Conservation (phyloP, 2,888 invertebrate genomes). For the Geophilus truncorum region DNA sequence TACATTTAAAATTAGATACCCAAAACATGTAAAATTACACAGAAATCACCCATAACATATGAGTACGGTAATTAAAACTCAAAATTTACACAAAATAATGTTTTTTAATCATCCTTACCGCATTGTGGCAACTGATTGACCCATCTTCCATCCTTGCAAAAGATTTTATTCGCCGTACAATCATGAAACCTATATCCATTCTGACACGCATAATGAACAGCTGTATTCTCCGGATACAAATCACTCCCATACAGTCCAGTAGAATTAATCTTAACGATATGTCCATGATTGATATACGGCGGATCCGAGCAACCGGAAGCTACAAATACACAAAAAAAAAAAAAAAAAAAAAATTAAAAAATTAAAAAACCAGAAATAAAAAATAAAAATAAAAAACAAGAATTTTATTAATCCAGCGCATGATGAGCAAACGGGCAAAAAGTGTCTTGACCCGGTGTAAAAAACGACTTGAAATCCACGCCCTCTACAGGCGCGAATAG, state of each 20-base stretch:
- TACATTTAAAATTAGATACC: no score
- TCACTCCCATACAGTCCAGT: not conserved
- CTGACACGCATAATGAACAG: conserved; percentile 14
- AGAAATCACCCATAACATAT: no score
- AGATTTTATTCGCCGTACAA: not conserved
- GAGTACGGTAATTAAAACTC: no score
- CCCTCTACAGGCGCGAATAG: not conserved
- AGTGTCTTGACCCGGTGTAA: not conserved
- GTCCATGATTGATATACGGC: conserved; percentile 4
- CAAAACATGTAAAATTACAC: no score
- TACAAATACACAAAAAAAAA: not conserved
- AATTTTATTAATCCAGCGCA: not conserved
- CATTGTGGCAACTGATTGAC: conserved; percentile 22
- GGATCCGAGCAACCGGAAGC: conserved; percentile 28
- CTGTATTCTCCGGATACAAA: conserved; percentile 21
- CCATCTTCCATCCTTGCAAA: conserved; percentile 26
- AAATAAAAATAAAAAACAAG: not conserved
- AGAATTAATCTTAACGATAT: conserved; percentile 18
- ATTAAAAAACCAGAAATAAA: not conserved
- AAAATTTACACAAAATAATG: no score
- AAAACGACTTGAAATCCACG: not conserved
- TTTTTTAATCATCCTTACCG: no score
- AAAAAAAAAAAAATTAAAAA: not conserved
- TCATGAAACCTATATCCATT: conserved; percentile 3
- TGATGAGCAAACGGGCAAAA: not conserved